Evolutionary conservation across 2,113 vertebrate species (phyloP).

Genomic region (Tylochromis polylepis): DNA sequence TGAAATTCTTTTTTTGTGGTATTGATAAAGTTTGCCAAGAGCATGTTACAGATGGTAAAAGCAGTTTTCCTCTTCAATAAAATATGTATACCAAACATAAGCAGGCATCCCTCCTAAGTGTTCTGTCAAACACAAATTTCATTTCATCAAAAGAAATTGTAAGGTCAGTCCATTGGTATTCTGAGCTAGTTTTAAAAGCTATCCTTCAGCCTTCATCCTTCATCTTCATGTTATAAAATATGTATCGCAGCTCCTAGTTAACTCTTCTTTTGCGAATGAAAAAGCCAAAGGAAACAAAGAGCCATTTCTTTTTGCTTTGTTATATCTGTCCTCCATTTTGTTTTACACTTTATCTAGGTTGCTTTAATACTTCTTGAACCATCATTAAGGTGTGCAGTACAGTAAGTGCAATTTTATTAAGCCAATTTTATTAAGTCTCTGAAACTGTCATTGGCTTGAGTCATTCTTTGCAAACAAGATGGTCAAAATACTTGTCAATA

Average conservation of each 20-base stretch:
- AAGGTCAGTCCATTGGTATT: slow-evolving; percentile 35
- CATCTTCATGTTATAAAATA: slow-evolving; percentile 36
- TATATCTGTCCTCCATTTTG: background rate
- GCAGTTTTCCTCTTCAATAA: background rate
- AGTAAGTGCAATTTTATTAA: background rate
- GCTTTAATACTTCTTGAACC: background rate
- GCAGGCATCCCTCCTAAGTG: background rate
- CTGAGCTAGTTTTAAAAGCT: slow-evolving; percentile 22
- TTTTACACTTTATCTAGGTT: background rate
- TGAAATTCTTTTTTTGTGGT: background rate
- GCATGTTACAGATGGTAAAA: background rate
- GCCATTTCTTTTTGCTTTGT: background rate
- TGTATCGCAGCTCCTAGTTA: slow-evolving; percentile 33
- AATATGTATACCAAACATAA: background rate
- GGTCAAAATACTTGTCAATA: background rate
- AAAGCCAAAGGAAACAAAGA: background rate
- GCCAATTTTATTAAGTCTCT: background rate
- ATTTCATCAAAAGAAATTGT: slow-evolving; percentile 20
- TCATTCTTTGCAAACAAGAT: background rate
- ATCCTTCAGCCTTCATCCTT: slow-evolving; percentile 33
- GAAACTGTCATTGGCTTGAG: background rate
- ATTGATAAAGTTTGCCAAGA: background rate
- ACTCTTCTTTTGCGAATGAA: background rate
- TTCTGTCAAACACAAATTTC: slow-evolving; percentile 7
- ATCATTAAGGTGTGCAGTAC: background rate